Percentiles rank a stretch among this genome's conserved stretches.
Conservation (phyloP, 2,888 invertebrate species). For the Macrostomum cliftonense region DNA sequence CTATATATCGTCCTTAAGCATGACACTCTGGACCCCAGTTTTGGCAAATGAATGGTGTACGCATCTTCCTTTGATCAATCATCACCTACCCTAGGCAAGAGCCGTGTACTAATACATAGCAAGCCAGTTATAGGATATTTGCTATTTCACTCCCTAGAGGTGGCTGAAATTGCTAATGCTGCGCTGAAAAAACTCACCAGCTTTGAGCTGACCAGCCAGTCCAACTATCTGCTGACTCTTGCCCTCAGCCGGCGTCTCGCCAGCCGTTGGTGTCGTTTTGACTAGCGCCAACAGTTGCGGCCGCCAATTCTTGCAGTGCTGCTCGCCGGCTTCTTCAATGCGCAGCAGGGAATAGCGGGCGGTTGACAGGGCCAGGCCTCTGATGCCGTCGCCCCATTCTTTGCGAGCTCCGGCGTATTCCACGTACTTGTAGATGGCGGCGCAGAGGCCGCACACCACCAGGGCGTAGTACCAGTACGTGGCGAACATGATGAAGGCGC, state of each 20-base stretch:
- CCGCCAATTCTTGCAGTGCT: slow-evolving; percentile 70
- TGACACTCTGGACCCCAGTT: too few relatives aligned
- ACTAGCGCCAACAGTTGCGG: neutral
- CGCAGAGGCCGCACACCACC: slow-evolving; percentile 29
- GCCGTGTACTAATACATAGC: too few relatives aligned
- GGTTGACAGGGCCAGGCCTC: slow-evolving; percentile 86
- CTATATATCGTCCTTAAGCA: too few relatives aligned
- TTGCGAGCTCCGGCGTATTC: slow-evolving; percentile 60
- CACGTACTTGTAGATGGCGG: slow-evolving; percentile 36
- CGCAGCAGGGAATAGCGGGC: slow-evolving; percentile 75
- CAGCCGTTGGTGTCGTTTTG: neutral
- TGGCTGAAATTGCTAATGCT: neutral
- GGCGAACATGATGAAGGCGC: slow-evolving; percentile 36
- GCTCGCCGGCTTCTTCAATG: slow-evolving; percentile 90
- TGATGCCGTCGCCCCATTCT: slow-evolving; percentile 98
- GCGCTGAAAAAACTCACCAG: slow-evolving; percentile 10
- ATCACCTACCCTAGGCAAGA: too few relatives aligned
- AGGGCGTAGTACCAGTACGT: slow-evolving; percentile 38
- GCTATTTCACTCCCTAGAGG: too few relatives aligned
- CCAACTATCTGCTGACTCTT: slow-evolving; percentile 15
- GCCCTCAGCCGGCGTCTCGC: neutral
- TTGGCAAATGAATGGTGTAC: too few relatives aligned
- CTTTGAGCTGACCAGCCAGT: slow-evolving; percentile 18
- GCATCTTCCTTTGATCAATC: too few relatives aligned
- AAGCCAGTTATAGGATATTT: too few relatives aligned